These are phyloP conservation scores for Actinostola sp. DNA, from an alignment of 92 coral and sea anemone species.

Conservation along the genomic window DNA sequence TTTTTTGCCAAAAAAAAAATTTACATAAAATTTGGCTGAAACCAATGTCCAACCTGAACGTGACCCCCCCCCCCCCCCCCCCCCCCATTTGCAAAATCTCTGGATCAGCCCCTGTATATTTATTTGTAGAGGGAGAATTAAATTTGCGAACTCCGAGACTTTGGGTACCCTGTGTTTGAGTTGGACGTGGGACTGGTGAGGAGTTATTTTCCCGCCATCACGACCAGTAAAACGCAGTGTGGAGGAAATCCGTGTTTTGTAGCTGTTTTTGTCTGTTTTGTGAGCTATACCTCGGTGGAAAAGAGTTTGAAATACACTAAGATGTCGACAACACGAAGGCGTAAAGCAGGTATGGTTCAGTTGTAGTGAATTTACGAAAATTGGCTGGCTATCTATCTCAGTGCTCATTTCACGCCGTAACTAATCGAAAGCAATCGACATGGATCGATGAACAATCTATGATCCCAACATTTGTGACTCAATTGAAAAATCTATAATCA, in stretches of 20 bases:
- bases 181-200: neutral
- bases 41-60: too few relatives aligned
- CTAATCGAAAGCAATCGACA: too few relatives aligned
- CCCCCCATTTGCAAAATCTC: too few relatives aligned
- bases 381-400: neutral
- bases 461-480: too few relatives aligned
- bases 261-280: neutral
- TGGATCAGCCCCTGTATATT: neutral
- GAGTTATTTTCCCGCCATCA: conserved; percentile 35
- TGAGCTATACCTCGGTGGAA: neutral
- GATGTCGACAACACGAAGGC: conserved; percentile 32
- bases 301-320: neutral
- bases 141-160: neutral
- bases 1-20: too few relatives aligned
- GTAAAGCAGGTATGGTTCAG: conserved; percentile 32
- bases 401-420: neutral
- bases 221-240: too few relatives aligned
- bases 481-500: too few relatives aligned
- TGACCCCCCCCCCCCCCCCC: too few relatives aligned
- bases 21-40: too few relatives aligned
- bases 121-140: neutral
- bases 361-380: neutral
- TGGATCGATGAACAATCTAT: too few relatives aligned
- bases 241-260: neutral
- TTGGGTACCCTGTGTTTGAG: conserved; percentile 29